These are phyloP conservation scores for Drosophila quinaria DNA, from an alignment of 2,888 invertebrate genomes.

Conservation along the genomic window DNA sequence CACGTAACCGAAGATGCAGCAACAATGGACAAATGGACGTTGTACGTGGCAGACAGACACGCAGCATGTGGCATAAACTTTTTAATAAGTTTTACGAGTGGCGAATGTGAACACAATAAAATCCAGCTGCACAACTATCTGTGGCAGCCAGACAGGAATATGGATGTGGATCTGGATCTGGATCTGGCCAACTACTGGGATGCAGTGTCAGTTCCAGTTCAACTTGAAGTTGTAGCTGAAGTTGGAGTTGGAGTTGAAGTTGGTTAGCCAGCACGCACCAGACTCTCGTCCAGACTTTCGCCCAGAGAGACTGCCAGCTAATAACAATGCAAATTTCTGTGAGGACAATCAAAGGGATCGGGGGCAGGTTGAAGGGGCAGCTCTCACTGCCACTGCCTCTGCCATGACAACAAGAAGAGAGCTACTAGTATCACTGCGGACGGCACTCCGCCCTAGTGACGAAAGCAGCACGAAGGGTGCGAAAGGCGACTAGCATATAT, in stretches of 20 bases:
- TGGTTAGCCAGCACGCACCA: conserved; percentile 51
- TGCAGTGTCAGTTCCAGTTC: conserved; percentile 14
- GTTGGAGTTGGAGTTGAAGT: conserved; percentile 19
- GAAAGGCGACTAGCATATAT: too few species aligned
- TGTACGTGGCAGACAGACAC: conserved; percentile 34
- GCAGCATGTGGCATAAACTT: conserved; percentile 71
- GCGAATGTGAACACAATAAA: conserved; percentile 81
- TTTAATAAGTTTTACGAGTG: conserved; percentile 82
- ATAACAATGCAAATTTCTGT: conserved; percentile 77
- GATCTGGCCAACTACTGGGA: conserved; percentile 20
- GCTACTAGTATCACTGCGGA: conserved; percentile 36
- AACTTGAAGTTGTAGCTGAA: conserved; percentile 26
- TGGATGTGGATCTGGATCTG: conserved; percentile 18
- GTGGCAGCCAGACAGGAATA: conserved; percentile 25
- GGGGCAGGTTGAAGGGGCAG: conserved; percentile 29
- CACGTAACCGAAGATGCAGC: conserved; percentile 44
- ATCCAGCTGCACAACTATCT: conserved; percentile 68
- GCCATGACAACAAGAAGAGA: conserved; percentile 23
- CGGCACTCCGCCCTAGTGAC: too few species aligned
- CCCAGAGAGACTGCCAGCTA: conserved; percentile 48
- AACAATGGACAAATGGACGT: conserved; percentile 36
- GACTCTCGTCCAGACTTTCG: conserved; percentile 22
- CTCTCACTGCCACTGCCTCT: conserved; percentile 33
- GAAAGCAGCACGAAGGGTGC: too few species aligned
- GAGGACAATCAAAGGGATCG: conserved; percentile 8